A percentile compares a stretch with the other conserved stretches of the same genome.
These are phyloP conservation scores for Phataginus tricuspis DNA, from an alignment of 2,797 vertebrate species.

Conservation along the genomic window DNA sequence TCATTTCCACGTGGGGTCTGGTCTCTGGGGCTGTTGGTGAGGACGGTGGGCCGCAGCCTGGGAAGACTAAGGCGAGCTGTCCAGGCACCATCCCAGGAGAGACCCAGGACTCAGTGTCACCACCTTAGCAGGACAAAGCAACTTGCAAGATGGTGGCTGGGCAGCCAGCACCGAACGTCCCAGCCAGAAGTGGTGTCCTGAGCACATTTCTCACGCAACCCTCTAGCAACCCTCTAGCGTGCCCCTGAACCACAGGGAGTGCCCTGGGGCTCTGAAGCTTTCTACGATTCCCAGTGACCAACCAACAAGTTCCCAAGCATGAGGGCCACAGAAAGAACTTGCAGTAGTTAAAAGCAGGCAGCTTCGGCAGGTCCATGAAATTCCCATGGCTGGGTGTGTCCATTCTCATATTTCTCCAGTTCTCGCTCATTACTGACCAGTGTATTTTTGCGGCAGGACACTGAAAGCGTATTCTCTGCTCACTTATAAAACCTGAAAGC, in stretches of 20 bases:
- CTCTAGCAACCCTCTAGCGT: too few relatives aligned
- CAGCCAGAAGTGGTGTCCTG: not conserved
- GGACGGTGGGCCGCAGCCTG: not conserved
- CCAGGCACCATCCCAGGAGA: not conserved
- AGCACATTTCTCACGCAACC: not conserved
- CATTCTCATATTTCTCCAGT: not conserved
- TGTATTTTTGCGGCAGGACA: not conserved
- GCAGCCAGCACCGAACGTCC: not conserved
- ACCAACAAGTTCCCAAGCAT: fast-evolving
- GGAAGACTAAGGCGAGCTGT: not conserved
- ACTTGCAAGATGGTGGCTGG: not conserved
- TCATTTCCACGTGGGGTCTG: not conserved
- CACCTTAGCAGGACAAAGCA: not conserved
- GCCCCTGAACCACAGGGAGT: not conserved
- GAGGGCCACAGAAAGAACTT: not conserved
- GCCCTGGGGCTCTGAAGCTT: not conserved
- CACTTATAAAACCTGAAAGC: constrained; percentile 72
- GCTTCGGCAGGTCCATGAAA: not conserved
- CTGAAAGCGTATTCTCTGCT: not conserved
- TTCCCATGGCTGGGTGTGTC: not conserved
- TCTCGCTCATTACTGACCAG: not conserved
- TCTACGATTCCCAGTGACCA: not conserved
- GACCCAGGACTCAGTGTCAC: not conserved
- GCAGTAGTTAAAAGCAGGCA: constrained; percentile 30
- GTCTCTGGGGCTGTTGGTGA: not conserved